These are phyloP conservation scores for Malurus alboscapulatus DNA, from an alignment of 2,113 vertebrate species.

Conservation along the genomic window DNA sequence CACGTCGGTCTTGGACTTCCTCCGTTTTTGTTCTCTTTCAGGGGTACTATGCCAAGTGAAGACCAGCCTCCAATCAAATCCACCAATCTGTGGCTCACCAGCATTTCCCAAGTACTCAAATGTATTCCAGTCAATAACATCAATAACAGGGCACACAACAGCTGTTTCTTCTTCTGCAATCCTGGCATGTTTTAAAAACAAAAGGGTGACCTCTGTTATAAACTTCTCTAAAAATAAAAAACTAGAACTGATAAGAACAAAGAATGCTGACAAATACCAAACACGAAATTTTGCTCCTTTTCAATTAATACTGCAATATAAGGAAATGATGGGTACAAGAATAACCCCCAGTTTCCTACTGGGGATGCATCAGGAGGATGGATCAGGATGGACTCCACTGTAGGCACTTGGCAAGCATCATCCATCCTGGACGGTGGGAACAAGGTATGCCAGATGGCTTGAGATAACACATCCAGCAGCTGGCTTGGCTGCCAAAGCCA, in stretches of 20 bases:
- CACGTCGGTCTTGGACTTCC: conserved; percentile 83
- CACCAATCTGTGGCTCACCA: conserved; percentile 93
- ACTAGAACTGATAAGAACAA: neutral
- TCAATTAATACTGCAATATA: neutral
- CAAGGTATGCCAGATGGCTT: neutral
- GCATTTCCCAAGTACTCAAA: conserved; percentile 93
- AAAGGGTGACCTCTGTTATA: neutral
- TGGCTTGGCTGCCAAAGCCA: neutral
- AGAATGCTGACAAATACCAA: neutral
- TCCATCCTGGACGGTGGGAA: neutral
- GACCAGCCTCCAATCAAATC: conserved; percentile 95
- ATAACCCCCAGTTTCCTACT: neutral
- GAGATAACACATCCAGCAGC: neutral
- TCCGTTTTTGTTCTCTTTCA: conserved; percentile 81
- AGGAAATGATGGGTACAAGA: neutral
- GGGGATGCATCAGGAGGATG: neutral
- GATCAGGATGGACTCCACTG: neutral
- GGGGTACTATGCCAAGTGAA: conserved; percentile 92
- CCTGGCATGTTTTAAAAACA: conserved; percentile 69
- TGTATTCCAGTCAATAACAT: conserved; percentile 97
- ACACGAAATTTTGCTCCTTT: neutral
- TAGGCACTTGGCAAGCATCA: neutral
- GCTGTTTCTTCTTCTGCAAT: conserved; percentile 89
- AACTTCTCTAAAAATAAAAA: neutral
- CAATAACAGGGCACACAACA: conserved; percentile 95